Percentiles rank a stretch among this genome's conserved stretches.
phyloP scores from a whole-genome alignment of 2,113 vertebrate genomes.

The Formicarius rufipectus region DNA sequence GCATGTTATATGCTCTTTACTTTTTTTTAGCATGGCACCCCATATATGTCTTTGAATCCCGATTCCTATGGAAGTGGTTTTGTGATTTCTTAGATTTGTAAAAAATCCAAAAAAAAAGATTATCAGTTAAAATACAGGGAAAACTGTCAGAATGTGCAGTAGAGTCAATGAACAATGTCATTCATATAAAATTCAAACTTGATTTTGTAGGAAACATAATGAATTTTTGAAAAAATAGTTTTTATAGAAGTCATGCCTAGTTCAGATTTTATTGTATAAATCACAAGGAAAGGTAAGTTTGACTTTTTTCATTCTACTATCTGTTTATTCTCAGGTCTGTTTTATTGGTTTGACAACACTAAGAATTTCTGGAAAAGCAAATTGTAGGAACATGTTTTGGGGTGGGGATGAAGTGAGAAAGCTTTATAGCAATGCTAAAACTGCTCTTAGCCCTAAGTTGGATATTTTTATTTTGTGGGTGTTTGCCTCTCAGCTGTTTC shows the following conservation, averaged over 20 bases:
- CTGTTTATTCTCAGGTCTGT: not conserved
- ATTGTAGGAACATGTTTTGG: not conserved
- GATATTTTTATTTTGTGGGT: not conserved
- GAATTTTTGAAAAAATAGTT: not conserved
- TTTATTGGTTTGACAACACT: not conserved
- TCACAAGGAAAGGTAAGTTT: not conserved
- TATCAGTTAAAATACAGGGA: not conserved
- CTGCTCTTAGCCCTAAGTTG: not conserved
- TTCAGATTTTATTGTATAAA: not conserved
- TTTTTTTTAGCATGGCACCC: not conserved
- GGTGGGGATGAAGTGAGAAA: not conserved
- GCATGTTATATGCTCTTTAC: not conserved
- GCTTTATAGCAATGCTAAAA: not conserved
- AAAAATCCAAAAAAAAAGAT: not conserved
- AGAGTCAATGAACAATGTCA: not conserved
- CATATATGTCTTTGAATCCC: not conserved
- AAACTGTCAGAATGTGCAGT: not conserved
- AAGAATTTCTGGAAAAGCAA: not conserved
- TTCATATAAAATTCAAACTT: not conserved
- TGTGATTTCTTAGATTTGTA: not conserved
- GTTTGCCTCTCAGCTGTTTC: not conserved
- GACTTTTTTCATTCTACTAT: not conserved
- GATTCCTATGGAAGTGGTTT: not conserved
- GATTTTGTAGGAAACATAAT: not conserved
- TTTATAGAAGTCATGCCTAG: fast-evolving